phyloP scores from a whole-genome alignment of 2,113 vertebrate genomes.

The Zeus faber region DNA sequence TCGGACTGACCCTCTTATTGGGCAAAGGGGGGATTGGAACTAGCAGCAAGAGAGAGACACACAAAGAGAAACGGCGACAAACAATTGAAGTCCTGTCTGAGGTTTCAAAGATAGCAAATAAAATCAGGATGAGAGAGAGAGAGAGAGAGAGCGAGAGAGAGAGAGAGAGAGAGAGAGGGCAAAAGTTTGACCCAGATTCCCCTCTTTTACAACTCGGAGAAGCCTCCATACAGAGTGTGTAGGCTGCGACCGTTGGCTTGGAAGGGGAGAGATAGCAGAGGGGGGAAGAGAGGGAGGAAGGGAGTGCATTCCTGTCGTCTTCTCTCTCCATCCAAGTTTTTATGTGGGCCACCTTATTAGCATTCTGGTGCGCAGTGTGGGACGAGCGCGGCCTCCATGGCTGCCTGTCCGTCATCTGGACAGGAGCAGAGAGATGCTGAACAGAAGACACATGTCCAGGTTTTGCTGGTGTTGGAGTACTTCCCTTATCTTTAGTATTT shows the following conservation, averaged over 20 bases:
- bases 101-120: too few relatives aligned
- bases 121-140: neutral
- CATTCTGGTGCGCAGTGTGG: slow-evolving; percentile 57
- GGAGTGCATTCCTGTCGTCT: too few relatives aligned
- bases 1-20: too few relatives aligned
- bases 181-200: slow-evolving; percentile 10
- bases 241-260: too few relatives aligned
- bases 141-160: neutral
- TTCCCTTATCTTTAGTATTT: too few relatives aligned
- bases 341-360: slow-evolving; percentile 59
- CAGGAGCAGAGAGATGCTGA: slow-evolving; percentile 40
- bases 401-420: slow-evolving; percentile 35
- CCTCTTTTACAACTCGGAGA: too few relatives aligned
- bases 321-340: slow-evolving; percentile 35
- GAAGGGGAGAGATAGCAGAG: too few relatives aligned
- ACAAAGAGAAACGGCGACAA: neutral
- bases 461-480: too few relatives aligned
- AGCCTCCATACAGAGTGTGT: too few relatives aligned
- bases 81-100: too few relatives aligned
- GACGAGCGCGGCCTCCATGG: slow-evolving; percentile 48
- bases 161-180: neutral
- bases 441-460: slow-evolving; percentile 13
- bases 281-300: slow-evolving; percentile 25
- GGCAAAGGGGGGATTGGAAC: too few relatives aligned
- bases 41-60: neutral